Percentiles rank a stretch among this genome's conserved stretches.
Conservation (phyloP, 2,888 invertebrate species). For the Macaria notata region DNA sequence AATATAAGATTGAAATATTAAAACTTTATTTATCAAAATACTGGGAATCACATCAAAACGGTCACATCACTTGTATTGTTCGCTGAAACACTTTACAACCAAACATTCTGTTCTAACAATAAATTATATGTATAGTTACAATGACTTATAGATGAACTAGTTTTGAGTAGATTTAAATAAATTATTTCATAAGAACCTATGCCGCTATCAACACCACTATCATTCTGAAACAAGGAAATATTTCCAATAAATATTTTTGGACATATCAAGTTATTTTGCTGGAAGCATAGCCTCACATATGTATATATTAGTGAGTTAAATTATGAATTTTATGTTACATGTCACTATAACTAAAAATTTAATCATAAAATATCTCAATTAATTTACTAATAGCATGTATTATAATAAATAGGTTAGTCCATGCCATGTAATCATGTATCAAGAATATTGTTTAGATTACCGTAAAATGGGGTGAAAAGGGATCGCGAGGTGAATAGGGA, state of each 20-base stretch:
- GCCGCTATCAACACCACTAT: conserved; percentile 76
- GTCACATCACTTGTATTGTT: conserved; percentile 31
- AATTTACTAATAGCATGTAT: too few species aligned
- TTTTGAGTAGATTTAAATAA: conserved; percentile 27
- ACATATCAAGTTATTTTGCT: too few species aligned
- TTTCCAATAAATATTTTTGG: background rate
- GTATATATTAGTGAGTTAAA: too few species aligned
- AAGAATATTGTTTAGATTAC: too few species aligned
- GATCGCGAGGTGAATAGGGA: too few species aligned
- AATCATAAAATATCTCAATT: too few species aligned
- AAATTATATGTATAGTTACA: conserved; percentile 46
- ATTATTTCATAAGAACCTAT: conserved; percentile 38
- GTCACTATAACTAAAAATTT: too few species aligned
- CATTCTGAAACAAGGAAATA: conserved; percentile 68
- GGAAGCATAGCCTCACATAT: too few species aligned
- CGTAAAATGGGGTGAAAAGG: too few species aligned
- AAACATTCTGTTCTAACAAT: conserved; percentile 46
- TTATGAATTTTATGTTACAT: too few species aligned
- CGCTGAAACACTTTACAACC: conserved; percentile 26
- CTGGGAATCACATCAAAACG: conserved; percentile 45
- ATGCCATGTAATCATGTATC: too few species aligned
- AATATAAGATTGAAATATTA: conserved; percentile 19
- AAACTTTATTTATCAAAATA: conserved; percentile 63
- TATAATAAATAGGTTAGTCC: too few species aligned
- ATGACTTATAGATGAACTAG: conserved; percentile 49